A percentile compares a stretch with the other conserved stretches of the same genome.
phyloP scores from a whole-genome alignment of 2,888 invertebrate species.

The Holacanthella duospinosa region DNA sequence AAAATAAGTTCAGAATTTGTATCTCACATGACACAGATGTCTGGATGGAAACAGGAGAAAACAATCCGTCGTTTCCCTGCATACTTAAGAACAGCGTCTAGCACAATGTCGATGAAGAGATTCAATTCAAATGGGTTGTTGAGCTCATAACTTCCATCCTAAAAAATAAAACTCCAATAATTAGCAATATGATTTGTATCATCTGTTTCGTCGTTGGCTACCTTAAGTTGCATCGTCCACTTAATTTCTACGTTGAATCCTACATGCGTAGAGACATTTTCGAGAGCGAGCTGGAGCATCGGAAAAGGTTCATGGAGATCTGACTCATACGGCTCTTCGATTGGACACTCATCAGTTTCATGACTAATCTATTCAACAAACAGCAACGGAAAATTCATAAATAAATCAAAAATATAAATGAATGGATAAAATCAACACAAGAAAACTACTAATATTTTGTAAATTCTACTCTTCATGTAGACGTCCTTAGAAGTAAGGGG shows the following conservation, averaged over 20 bases:
- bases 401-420: too few species aligned
- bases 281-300: constrained; percentile 68
- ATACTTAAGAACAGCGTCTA: constrained; percentile 70
- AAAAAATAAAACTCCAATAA: too few species aligned
- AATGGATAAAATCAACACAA: too few species aligned
- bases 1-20: neutral
- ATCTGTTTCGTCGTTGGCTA: too few species aligned
- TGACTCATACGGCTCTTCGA: constrained; percentile 60
- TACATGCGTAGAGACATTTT: constrained; percentile 68
- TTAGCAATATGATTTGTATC: too few species aligned
- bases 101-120: constrained; percentile 73
- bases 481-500: too few species aligned
- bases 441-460: too few species aligned
- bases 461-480: too few species aligned
- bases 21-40: constrained; percentile 75
- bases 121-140: constrained; percentile 85
- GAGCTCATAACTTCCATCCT: constrained; percentile 76
- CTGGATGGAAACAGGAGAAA: constrained; percentile 91
- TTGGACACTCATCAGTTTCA: constrained; percentile 32
- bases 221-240: constrained; percentile 79
- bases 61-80: constrained; percentile 73
- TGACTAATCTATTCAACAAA: constrained; percentile 31
- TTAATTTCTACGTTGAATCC: constrained; percentile 98
- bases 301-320: constrained; percentile 93
- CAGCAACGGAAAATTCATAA: too few species aligned